Conservation (phyloP, 2,113 vertebrate species). For the Campylomormyrus tamandua region DNA sequence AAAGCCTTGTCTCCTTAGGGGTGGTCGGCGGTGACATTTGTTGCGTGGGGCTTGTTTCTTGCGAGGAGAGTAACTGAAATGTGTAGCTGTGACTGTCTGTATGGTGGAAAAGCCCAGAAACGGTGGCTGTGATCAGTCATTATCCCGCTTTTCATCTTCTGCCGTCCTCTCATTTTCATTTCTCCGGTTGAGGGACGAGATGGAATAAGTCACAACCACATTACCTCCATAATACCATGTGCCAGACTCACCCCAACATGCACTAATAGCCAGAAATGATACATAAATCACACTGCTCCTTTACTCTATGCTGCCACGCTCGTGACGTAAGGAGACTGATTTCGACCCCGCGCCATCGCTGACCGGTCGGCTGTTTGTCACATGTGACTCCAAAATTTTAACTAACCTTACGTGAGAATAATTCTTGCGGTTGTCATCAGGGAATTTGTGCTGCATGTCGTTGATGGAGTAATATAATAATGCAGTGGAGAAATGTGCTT, state of each 20-base stretch:
- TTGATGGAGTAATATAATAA: constrained; percentile 1
- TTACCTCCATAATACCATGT: constrained; percentile 23
- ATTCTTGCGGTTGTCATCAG: not conserved
- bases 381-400: not conserved
- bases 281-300: not conserved
- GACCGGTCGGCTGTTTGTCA: not conserved
- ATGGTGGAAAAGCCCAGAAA: constrained; percentile 9
- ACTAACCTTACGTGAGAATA: not conserved
- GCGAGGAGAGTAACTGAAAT: not conserved
- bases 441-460: not conserved
- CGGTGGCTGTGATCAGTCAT: constrained; percentile 21
- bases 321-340: not conserved
- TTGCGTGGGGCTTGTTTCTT: not conserved
- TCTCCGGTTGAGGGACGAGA: not conserved
- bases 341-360: not conserved
- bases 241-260: not conserved
- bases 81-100: not conserved
- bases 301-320: not conserved
- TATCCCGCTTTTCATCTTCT: constrained; percentile 21
- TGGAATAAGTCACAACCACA: constrained; percentile 16
- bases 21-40: not conserved
- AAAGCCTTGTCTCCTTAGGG: not conserved
- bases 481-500: not conserved
- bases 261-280: not conserved
- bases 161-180: constrained; percentile 12